These are phyloP conservation scores for Pipistrellus nathusii DNA, from an alignment of 2,797 vertebrate species.

Conservation along the genomic window DNA sequence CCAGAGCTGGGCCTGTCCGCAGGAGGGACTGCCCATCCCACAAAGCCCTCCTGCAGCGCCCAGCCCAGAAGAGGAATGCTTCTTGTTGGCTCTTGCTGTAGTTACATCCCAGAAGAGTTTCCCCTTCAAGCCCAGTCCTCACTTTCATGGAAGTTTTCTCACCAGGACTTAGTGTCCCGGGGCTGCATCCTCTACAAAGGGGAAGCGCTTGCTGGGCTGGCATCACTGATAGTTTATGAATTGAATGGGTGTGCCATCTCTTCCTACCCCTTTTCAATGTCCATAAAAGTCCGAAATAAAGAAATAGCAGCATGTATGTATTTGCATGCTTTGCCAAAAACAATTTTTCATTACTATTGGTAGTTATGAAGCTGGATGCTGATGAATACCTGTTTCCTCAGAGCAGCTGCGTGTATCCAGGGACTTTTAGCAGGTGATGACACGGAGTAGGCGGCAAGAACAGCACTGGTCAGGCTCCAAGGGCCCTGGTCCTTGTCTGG, in stretches of 20 bases:
- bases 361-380: not conserved
- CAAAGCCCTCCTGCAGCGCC: not conserved
- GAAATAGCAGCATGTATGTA: not conserved
- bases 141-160: too few species aligned
- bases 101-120: not conserved
- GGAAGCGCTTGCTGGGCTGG: not conserved
- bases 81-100: too few species aligned
- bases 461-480: not conserved
- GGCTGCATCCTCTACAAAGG: not conserved
- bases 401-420: not conserved
- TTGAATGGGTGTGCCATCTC: too few species aligned
- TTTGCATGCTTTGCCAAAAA: not conserved
- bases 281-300: not conserved
- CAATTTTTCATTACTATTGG: not conserved
- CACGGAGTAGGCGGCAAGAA: not conserved
- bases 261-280: not conserved
- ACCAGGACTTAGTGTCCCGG: not conserved
- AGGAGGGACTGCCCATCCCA: not conserved
- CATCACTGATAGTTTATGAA: not conserved
- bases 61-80: not conserved
- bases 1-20: not conserved
- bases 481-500: not conserved
- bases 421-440: not conserved
- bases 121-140: not conserved
- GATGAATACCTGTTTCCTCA: not conserved